Conservation (phyloP, 2,113 vertebrate genomes). For the Notarius quadriscutis region DNA sequence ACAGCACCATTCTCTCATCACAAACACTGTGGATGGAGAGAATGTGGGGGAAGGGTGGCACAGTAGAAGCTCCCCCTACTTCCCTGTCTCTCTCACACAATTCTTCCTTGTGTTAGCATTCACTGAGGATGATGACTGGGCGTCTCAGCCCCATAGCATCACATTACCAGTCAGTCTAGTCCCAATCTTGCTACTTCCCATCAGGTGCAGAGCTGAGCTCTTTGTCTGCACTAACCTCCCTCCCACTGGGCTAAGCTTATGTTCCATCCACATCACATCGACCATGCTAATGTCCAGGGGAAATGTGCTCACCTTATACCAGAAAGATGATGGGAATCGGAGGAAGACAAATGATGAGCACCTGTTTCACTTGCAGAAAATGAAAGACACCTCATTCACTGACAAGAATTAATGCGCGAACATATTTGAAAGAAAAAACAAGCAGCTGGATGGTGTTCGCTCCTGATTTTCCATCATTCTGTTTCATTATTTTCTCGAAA, state of each 20-base stretch:
- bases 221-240: slow-evolving; percentile 51
- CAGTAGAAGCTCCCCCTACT: slow-evolving; percentile 44
- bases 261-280: background rate
- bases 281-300: slow-evolving; percentile 18
- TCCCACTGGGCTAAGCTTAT: slow-evolving; percentile 40
- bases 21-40: slow-evolving; percentile 42
- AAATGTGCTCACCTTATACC: background rate
- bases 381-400: background rate
- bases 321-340: background rate
- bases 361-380: background rate
- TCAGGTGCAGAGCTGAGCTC: slow-evolving; percentile 47
- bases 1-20: slow-evolving; percentile 47
- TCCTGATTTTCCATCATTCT: background rate
- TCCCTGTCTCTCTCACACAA: slow-evolving; percentile 40
- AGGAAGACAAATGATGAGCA: slow-evolving; percentile 4
- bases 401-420: slow-evolving; percentile 32
- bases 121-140: slow-evolving; percentile 25
- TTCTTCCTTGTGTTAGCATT: slow-evolving; percentile 33
- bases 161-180: slow-evolving; percentile 52
- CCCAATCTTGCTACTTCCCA: slow-evolving; percentile 55
- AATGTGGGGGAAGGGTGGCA: slow-evolving; percentile 55
- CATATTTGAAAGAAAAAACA: background rate
- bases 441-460: background rate
- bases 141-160: slow-evolving; percentile 50
- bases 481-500: background rate